Base-by-base conservation (phyloP, 1,140 invertebrate genomes). In the Heliconius nattereri region DNA sequence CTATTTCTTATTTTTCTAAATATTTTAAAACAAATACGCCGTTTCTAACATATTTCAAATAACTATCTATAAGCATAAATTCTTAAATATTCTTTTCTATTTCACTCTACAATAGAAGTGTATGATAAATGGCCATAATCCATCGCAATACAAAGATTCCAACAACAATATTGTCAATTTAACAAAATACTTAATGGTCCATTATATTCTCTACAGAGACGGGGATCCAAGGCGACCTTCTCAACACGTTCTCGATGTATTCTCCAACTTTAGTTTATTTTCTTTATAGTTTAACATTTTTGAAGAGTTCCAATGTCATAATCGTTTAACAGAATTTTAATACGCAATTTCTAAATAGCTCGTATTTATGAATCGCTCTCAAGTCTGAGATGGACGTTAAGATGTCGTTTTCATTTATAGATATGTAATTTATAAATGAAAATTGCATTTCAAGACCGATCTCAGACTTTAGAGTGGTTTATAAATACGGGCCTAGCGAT, bases 131-230 rank as follows among this genome's bases (percentile, higher is more conserved):
- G 26, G 49, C 40, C 75, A 49, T 71, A 76, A 71, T 77, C 57
- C 40, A 70, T 37, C 49, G 26, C 32, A 75, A n/a, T 66, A 76
- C 29, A 80, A 54, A 57, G 45, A 72, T 77, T 73, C 29, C 73
- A 78, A 74, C 73, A 70, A 80, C 78, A 82, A 80, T 80, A 75
- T 78, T 81, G 74, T 81, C 79, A 81, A 83, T 81, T 80, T 78
- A 79, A 72, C 78, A 73, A 78, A 80, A 78, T 78, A 75, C 73
- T 81, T 40, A 81, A 81, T 78, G 32, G 79, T 40, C 79, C 52
- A 78, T 81, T 83, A 83, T 79, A 66, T 37, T 29, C 52, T 13
- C 16, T 78, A 60, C 49, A 60, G 35, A 78, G 73, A 35, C 32
- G 32, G 0, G 7, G 32, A 75, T 72, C 57, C 35, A 75, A 71